Evolutionary conservation across 1,140 invertebrate species (phyloP).

Genomic region (Epicauta chinensis): DNA sequence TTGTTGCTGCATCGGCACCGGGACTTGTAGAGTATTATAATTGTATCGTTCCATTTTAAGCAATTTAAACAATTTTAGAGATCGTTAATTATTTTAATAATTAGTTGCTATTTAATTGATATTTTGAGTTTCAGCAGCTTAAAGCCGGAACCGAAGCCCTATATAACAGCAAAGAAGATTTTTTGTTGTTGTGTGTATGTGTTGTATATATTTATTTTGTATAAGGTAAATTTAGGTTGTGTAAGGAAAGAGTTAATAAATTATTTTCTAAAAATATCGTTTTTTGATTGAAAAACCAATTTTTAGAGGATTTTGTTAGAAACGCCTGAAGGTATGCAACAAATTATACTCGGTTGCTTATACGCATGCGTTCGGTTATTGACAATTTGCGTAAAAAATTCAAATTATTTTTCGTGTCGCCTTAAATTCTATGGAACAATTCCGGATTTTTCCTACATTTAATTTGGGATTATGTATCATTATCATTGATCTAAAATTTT

Average conservation of each 20-base stretch:
- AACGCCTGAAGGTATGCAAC: not conserved
- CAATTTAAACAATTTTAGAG: constrained; percentile 11
- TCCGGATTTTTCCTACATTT: too few species aligned
- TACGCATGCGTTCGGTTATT: too few species aligned
- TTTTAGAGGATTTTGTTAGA: too few species aligned
- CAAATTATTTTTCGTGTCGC: too few species aligned
- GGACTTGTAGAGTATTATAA: constrained; percentile 22
- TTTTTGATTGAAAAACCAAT: too few species aligned
- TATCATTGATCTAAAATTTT: too few species aligned
- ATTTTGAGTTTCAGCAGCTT: constrained; percentile 21
- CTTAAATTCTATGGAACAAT: too few species aligned
- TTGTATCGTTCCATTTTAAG: constrained; percentile 23
- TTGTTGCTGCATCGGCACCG: constrained; percentile 1
- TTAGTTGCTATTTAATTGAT: constrained; percentile 6
- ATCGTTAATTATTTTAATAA: constrained; percentile 6
- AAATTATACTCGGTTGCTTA: too few species aligned
- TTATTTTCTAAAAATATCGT: too few species aligned
- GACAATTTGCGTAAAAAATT: not conserved
- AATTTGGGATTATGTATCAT: too few species aligned
- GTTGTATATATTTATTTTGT: not conserved
- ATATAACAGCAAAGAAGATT: not conserved
- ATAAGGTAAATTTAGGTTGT: constrained; percentile 5
- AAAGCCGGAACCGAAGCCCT: not conserved
- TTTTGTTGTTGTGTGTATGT: constrained; percentile 2
- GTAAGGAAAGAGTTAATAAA: constrained; percentile 10